Percentiles rank a stretch among this genome's conserved stretches.
These are phyloP conservation scores for Rhyacichthys aspro DNA, from an alignment of 2,797 vertebrate genomes.

Conservation along the genomic window DNA sequence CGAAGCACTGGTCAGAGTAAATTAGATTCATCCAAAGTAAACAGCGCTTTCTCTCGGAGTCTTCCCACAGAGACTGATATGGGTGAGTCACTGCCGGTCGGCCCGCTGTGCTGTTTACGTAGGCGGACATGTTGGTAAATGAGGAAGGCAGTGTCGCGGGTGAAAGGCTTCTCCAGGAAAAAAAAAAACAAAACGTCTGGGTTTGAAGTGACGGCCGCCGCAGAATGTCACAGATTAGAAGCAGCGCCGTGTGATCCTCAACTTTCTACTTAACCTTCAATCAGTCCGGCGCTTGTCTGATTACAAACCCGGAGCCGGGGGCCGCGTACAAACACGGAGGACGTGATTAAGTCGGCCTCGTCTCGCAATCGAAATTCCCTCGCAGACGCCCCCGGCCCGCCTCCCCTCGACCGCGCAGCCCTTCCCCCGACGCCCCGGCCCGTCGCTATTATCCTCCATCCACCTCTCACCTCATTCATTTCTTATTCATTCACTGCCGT, in stretches of 20 bases:
- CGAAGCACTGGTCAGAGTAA: too few species aligned
- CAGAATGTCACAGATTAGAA: constrained; percentile 48
- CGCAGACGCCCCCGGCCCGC: constrained; percentile 9
- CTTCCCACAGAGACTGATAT: neutral
- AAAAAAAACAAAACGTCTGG: neutral
- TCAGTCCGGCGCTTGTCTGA: constrained; percentile 57
- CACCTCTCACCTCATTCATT: constrained; percentile 32
- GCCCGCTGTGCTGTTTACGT: neutral
- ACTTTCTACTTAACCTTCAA: constrained; percentile 62
- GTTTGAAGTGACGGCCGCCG: constrained; percentile 4
- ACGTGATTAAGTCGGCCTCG: constrained; percentile 40
- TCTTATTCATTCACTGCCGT: constrained; percentile 47
- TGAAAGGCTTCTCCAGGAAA: constrained; percentile 12
- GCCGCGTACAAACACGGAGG: constrained; percentile 52
- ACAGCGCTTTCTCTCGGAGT: neutral
- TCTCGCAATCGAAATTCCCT: constrained; percentile 37
- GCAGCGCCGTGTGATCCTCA: constrained; percentile 33
- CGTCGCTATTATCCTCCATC: constrained; percentile 57
- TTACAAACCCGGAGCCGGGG: constrained; percentile 32
- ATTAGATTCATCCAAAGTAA: too few species aligned
- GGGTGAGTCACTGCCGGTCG: neutral
- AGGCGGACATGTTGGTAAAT: constrained; percentile 7
- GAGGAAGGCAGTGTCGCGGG: constrained; percentile 7
- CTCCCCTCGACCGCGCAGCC: constrained; percentile 8
- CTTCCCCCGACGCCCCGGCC: constrained; percentile 23